A percentile compares a stretch with the other conserved stretches of the same genome.
phyloP scores from a whole-genome alignment of 2,113 vertebrate genomes.

The Diphyllodes magnificus region DNA sequence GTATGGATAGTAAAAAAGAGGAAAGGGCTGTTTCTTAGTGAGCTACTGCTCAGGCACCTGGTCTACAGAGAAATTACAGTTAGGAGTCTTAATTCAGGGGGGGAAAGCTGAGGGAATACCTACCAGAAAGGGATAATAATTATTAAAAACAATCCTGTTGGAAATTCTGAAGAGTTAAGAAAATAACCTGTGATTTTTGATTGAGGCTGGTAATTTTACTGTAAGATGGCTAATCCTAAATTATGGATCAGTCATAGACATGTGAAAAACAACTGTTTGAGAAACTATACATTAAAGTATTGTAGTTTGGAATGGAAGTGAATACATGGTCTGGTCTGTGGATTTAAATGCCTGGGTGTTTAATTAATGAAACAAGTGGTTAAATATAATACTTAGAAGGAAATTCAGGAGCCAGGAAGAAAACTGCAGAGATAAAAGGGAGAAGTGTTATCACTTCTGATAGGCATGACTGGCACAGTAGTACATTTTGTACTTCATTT shows the following conservation, averaged over 20 bases:
- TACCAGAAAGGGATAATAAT: neutral
- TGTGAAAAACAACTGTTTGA: neutral
- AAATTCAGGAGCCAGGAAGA: neutral
- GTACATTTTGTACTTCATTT: neutral
- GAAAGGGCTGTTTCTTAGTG: neutral
- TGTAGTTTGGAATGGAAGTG: neutral
- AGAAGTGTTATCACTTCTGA: neutral
- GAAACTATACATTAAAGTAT: neutral
- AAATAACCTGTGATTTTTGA: neutral
- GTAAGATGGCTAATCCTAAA: neutral
- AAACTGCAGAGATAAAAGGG: neutral
- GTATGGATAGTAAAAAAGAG: neutral
- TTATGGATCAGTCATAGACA: neutral
- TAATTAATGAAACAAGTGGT: neutral
- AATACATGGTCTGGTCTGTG: neutral
- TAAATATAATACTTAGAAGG: neutral
- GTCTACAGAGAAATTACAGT: neutral
- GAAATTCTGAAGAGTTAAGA: neutral
- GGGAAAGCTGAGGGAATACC: neutral
- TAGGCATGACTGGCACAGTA: neutral
- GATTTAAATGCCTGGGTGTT: neutral
- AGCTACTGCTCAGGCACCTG: neutral
- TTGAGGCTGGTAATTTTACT: neutral
- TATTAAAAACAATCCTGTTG: neutral
- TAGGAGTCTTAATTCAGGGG: neutral